Base-by-base conservation (phyloP, 2,888 invertebrate genomes). In the Drosophila rubida region DNA sequence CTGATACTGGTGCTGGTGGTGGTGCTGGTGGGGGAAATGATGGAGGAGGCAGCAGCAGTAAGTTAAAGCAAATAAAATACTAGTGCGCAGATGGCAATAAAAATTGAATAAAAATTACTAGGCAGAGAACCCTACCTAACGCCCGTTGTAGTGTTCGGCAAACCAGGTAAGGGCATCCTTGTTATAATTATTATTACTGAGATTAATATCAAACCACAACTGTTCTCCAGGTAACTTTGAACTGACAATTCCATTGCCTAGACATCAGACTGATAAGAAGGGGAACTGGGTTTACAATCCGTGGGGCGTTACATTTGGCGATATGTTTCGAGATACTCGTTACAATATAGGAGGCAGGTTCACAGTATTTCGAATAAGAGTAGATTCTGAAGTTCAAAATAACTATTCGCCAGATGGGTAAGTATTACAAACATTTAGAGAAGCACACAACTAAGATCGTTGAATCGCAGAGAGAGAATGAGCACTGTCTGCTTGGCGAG, bases 261-360 rank as follows among this genome's bases (percentile, higher is more conserved):
- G 11, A 8, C 59, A 45, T 16, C 16, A 45, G 9, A 41, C 16
- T 0, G 44, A 76, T 11, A n/a, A 11, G 4, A 45, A 41, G 48
- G 65, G 59, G 6, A 66, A 77, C 6, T 69, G 65, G 66, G 55
- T 75, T 0, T 35, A 27, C 39, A 77, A 73, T 65, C 69, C 62
- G 0, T 77, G 61, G 65, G 74, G n/a, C n/a, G 16, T 59, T 4
- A 54, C 69, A 9, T 73, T 16, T 39, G 78, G 74, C 8, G 54
- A 57, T 16, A 5, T 57, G 0, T 77, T 58, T 55, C 13, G 44
- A 4, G 69, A 73, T 22, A 75, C 58, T 11, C 75, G 73, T 1
- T 61, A 42, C 5, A 53, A 59, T 46, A 1, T 35, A 1, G 16
- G 37, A 3, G n/a, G 8, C 0, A 1, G 7, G 0, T 4, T 14